Evolutionary conservation across 2,797 vertebrate genomes (phyloP).

Genomic region (Spheniscus humboldti): DNA sequence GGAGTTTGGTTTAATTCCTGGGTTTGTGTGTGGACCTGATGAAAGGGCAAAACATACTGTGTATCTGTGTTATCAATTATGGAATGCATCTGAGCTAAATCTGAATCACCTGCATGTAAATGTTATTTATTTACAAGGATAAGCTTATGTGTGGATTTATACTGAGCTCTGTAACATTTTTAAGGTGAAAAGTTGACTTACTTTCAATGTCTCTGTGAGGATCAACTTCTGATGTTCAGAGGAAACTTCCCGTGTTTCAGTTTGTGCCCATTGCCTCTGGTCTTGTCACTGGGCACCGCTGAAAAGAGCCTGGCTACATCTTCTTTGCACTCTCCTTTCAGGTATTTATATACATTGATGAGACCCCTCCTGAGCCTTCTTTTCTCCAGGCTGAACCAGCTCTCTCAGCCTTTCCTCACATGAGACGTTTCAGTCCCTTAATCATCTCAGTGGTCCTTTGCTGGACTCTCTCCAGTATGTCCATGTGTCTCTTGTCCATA

Average conservation of each 20-base stretch:
- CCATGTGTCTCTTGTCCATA: background rate
- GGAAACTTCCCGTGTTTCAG: background rate
- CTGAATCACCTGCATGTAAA: background rate
- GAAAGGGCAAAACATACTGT: background rate
- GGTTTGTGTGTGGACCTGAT: background rate
- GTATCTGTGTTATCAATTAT: background rate
- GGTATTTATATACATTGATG: background rate
- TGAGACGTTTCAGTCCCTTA: background rate
- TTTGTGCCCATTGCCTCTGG: background rate
- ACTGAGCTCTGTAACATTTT: background rate
- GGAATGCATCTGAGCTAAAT: background rate
- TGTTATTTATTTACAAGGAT: background rate
- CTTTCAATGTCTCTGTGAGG: background rate
- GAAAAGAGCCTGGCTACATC: background rate
- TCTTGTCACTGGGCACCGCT: background rate
- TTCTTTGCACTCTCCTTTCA: background rate
- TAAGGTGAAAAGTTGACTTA: background rate
- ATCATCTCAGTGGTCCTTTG: rapidly evolving
- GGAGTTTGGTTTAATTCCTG: background rate
- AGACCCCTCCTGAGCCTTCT: background rate
- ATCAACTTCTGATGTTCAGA: background rate
- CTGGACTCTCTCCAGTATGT: background rate
- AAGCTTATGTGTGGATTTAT: background rate
- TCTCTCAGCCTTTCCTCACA: background rate
- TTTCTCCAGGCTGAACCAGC: background rate